Evolutionary conservation across 2,888 invertebrate genomes (phyloP), one percentile per base, ranked within the genome.

Genomic region (Neelides folsomi): DNA sequence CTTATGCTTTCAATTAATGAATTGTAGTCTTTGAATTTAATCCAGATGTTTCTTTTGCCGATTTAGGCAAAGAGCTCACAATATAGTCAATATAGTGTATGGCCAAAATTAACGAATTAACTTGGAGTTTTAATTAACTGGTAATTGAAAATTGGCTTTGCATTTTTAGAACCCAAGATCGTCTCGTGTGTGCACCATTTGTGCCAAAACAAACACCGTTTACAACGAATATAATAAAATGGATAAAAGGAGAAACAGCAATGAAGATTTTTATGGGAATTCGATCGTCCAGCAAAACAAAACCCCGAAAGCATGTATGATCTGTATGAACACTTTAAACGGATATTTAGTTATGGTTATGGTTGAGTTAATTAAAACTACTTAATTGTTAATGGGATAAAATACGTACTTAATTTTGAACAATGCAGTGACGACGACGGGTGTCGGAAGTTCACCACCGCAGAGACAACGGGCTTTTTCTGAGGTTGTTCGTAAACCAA

Each of bases 361-460:
- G n/a, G n/a, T n/a, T n/a, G n/a, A n/a, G n/a, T n/a, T n/a, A n/a
- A n/a, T n/a, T n/a, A n/a, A n/a, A n/a, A n/a, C n/a, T n/a, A n/a
- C n/a, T 27, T 27, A 27, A 27, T 3, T 27, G 27, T 27, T 27
- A 27, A 27, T 27, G 7, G 27, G 27, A 7, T 27, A 27, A 27
- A 27, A 27, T 7, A 27, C 27, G 27, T 27, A 27, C 27, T 27
- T 27, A 27, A 27, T 27, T 3, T 27, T 3, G 10, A 27, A 16
- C 46, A 46, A 12, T 37, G 50, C 38, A 19, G 12, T 44, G 20
- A 44, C 12, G 18, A 38, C 80, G 0, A 79, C 78, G 2, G 78
- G 75, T n/a, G 79, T 78, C 59, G 80, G 79, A 1, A 75, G 78
- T 19, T 79, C 80, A 1, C 79, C 80, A 6, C 77, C 79, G 7